These are phyloP conservation scores for Drosophila macrospina DNA, from an alignment of 2,888 invertebrate genomes.

Conservation along the genomic window DNA sequence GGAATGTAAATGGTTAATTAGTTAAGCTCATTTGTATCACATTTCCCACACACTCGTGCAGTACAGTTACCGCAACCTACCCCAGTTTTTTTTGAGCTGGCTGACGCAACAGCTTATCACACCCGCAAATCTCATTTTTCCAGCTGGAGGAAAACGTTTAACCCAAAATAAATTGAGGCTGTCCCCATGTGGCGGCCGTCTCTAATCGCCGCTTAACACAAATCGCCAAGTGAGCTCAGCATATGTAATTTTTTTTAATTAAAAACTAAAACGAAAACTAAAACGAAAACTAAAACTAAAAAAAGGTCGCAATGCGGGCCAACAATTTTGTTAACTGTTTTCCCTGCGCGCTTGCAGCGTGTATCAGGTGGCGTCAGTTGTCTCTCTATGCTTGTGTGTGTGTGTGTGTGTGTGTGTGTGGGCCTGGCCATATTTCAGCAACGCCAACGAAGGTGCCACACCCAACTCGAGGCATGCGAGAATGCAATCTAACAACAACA, in stretches of 20 bases:
- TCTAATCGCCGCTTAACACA: slow-evolving; percentile 75
- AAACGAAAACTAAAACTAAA: slow-evolving; percentile 14
- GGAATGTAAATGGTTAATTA: background rate
- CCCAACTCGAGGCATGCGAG: slow-evolving; percentile 68
- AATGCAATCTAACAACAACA: slow-evolving; percentile 60
- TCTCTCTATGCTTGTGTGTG: background rate
- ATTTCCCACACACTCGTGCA: background rate
- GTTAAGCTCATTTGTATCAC: slow-evolving; percentile 13
- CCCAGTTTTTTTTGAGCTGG: slow-evolving; percentile 8
- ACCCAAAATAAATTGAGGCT: slow-evolving; percentile 45
- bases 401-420: slow-evolving; percentile 22
- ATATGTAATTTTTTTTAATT: slow-evolving; percentile 72
- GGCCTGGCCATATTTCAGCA: slow-evolving; percentile 66
- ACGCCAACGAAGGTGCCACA: slow-evolving; percentile 58
- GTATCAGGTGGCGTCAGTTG: slow-evolving; percentile 31
- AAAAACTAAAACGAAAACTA: slow-evolving; percentile 39
- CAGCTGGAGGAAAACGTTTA: slow-evolving; percentile 46
- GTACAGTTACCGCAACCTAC: slow-evolving; percentile 8
- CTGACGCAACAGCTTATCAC: slow-evolving; percentile 63
- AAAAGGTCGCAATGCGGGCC: slow-evolving; percentile 45
- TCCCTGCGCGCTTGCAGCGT: slow-evolving; percentile 17
- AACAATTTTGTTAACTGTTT: slow-evolving; percentile 36
- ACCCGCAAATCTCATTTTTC: slow-evolving; percentile 42
- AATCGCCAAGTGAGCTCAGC: slow-evolving; percentile 65
- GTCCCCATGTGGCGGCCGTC: slow-evolving; percentile 15